Base-by-base conservation (phyloP, 2,113 vertebrate genomes). In the Vanacampus margaritifer region DNA sequence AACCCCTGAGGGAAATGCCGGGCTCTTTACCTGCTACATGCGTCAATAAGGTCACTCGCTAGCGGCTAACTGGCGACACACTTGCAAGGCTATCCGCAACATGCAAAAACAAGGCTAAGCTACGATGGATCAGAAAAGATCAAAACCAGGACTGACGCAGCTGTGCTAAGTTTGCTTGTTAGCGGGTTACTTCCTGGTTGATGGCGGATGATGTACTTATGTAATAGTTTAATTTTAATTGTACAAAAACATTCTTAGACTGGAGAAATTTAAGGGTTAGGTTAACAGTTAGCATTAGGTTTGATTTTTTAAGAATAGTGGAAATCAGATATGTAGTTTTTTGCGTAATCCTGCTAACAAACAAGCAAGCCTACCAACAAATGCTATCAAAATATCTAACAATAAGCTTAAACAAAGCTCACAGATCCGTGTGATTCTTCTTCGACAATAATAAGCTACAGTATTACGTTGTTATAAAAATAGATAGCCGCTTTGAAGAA, bases 401-500 rank as follows among this genome's bases (percentile, higher is more conserved):
- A 51, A 51, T 23, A 51, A 26, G 24, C 53, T 16, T 13, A 56
- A 51, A 51, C 48, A 51, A 54, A 68, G 32, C 51, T 69, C 50
- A 76, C 67, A 24, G n/a, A 61, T 43, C 63, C 65, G 61, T 32
- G 23, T 46, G 9, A 57, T 70, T 76, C 69, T 53, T 70, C 69
- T 24, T 36, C 66, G 60, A 43, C 37, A 62, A 24, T 24, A 62
- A 24, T 39, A 60, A 14, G 37, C 23, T 62, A 28, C 6, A 57
- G 54, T 32, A 77, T 64, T 37, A 82, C 56, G 24, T 62, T 68
- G 78, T 24, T 26, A 23, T 41, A 62, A 62, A 62, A 62, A 66
- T 67, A 56, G 62, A 77, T 71, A 62, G 23, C 39, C 58, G n/a
- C 59, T 64, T 65, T 57, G 37, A 79, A 72, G 62, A 73, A 50